These are phyloP conservation scores for Panagrolaimus sp. DNA, from an alignment of 1,140 invertebrate genomes.

Conservation along the genomic window DNA sequence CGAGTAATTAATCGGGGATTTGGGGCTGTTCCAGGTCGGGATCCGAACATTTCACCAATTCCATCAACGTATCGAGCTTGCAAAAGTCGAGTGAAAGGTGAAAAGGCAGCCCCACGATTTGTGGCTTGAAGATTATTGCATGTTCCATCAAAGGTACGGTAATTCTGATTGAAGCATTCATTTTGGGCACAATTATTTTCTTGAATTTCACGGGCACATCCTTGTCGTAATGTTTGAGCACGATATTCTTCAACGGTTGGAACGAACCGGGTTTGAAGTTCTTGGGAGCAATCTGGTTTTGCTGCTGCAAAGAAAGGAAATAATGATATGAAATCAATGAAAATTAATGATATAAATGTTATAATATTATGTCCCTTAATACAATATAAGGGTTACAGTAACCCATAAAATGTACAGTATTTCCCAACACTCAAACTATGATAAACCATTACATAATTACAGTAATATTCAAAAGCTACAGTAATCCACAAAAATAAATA, in stretches of 20 bases:
- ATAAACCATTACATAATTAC: not conserved
- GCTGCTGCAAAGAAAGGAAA: not conserved
- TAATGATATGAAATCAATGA: slow-evolving; percentile 14
- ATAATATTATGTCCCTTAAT: not conserved
- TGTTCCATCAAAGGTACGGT: slow-evolving; percentile 43
- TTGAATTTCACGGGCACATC: slow-evolving; percentile 40
- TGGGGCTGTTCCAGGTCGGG: slow-evolving; percentile 23
- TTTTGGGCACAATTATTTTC: slow-evolving; percentile 38
- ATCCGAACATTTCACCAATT: slow-evolving; percentile 31
- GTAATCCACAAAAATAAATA: not conserved
- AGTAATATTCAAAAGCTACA: not conserved
- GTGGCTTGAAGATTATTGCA: slow-evolving; percentile 39
- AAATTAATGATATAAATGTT: slow-evolving; percentile 19
- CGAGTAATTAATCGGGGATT: slow-evolving; percentile 35
- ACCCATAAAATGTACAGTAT: not conserved
- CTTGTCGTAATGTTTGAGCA: slow-evolving; percentile 24
- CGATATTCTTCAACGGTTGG: slow-evolving; percentile 37
- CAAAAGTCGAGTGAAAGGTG: slow-evolving; percentile 34
- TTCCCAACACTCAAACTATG: too few relatives aligned
- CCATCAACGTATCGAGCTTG: slow-evolving; percentile 45
- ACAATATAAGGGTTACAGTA: not conserved
- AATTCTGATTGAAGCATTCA: slow-evolving; percentile 37
- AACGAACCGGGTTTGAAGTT: slow-evolving; percentile 33
- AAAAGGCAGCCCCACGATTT: slow-evolving; percentile 43
- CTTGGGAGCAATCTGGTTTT: not conserved